Evolutionary conservation across 2,888 invertebrate species (phyloP), one percentile per base, ranked within the genome.

Genomic region (Drosophila atripex): DNA sequence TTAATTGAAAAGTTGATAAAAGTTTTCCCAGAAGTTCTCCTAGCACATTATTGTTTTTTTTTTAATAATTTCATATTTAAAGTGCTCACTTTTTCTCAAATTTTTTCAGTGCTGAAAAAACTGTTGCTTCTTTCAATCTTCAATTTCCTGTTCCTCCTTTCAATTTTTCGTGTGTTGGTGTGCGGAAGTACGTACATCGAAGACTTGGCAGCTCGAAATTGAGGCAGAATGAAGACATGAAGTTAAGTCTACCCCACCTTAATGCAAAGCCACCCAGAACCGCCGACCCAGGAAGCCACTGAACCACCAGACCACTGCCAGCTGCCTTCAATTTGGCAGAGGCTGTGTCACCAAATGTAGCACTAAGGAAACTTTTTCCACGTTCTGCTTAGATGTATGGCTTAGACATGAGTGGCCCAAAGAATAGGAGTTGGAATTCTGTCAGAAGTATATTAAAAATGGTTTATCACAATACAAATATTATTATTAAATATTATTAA

Each of bases 301-400:
- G 50, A 32, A 30, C 32, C 65, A 71, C 28, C 58, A 35, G 63
- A 63, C 58, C 71, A 57, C 71, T 56, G 58, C 39, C 71, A 66
- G 41, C 47, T 66, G 65, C 49, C 65, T 66, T 66, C 65, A 66
- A 70, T 57, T 66, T 51, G 49, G 71, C 56, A 68, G 56, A 39
- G 54, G 12, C 71, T 52, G 46, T 75, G 86, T 82, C 86, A 71
- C 82, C 82, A 80, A 80, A 77, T 86, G 73, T 77, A 71, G 71
- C 71, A 80, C 80, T 77, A 76, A 68, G 73, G 73, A 73, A 71
- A 83, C 71, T 73, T 73, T 64, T 84, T 83, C 66, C 59, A 58
- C 55, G 52, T 70, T 9, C 43, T 43, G 21, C 28, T 28, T 28
- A 28, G 28, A 28, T 28, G 21, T 18, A 41, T 18, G 16, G 39